Evolutionary conservation across 2,888 invertebrate species (phyloP).

Genomic region (Mesodorylaimus sp.): DNA sequence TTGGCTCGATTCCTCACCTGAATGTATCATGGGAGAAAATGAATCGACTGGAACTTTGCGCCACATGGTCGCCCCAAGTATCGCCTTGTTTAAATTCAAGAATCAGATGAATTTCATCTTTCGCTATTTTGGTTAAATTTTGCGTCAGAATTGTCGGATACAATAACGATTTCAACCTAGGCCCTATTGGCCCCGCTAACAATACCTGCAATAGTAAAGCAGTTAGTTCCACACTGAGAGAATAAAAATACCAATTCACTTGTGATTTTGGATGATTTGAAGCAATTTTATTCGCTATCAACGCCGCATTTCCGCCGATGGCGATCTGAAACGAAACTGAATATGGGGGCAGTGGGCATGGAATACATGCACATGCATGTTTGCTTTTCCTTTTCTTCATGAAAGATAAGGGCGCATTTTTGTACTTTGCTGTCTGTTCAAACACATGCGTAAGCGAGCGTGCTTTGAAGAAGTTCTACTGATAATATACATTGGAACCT

Average conservation of each 20-base stretch:
- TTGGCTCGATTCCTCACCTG: too few species aligned
- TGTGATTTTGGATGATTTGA: slow-evolving; percentile 30
- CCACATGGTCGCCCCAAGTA: slow-evolving; percentile 28
- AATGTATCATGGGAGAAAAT: slow-evolving; percentile 35
- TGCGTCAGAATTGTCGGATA: slow-evolving; percentile 31
- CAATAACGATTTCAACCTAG: slow-evolving; percentile 30
- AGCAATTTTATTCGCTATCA: slow-evolving; percentile 33
- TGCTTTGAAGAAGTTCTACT: neutral
- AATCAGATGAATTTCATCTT: slow-evolving; percentile 36
- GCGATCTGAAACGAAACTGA: slow-evolving; percentile 25
- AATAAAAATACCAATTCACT: slow-evolving; percentile 17
- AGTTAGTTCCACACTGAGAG: too few species aligned
- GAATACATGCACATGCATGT: too few species aligned
- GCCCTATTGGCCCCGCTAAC: slow-evolving; percentile 36
- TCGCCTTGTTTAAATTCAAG: slow-evolving; percentile 35
- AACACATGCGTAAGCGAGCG: neutral
- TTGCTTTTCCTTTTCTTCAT: too few species aligned
- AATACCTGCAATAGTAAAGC: slow-evolving; percentile 27
- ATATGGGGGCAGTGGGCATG: neutral
- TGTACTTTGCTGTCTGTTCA: neutral
- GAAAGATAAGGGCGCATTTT: too few species aligned
- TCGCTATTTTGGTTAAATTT: slow-evolving; percentile 19
- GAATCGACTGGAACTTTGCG: slow-evolving; percentile 34
- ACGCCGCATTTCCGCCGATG: slow-evolving; percentile 37
- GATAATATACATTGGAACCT: too few species aligned